Percentiles rank a stretch among this genome's conserved stretches.
Conservation (phyloP, 2,113 vertebrate species). For the Zapornia atra region DNA sequence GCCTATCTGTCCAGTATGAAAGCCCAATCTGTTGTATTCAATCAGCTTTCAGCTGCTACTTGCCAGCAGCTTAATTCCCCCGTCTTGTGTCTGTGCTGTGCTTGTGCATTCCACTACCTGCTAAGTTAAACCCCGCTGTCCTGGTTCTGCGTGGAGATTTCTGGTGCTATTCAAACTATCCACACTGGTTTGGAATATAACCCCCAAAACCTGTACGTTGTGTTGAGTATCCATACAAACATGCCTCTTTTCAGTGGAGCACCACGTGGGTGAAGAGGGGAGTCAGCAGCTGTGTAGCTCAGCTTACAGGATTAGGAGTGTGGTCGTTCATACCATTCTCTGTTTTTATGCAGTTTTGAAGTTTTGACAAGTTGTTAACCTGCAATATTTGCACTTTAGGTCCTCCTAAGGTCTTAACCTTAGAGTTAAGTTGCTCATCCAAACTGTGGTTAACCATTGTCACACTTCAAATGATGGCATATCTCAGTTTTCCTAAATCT, state of each 20-base stretch:
- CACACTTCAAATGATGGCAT: background rate
- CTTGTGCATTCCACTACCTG: constrained; percentile 64
- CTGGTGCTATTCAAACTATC: constrained; percentile 37
- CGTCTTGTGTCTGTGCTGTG: constrained; percentile 54
- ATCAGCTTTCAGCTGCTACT: constrained; percentile 57
- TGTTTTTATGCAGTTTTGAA: background rate
- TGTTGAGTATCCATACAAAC: background rate
- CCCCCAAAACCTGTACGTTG: background rate
- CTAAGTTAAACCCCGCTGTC: constrained; percentile 39
- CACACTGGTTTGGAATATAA: background rate
- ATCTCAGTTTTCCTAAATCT: background rate
- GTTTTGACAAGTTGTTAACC: background rate
- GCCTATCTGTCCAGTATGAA: constrained; percentile 59
- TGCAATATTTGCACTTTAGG: background rate
- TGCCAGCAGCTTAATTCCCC: constrained; percentile 63
- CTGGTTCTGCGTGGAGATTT: constrained; percentile 10
- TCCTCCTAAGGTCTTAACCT: too few species aligned
- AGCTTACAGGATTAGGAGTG: background rate
- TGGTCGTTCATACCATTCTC: background rate
- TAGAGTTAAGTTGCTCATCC: background rate
- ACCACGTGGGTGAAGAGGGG: background rate
- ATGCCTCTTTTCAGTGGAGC: background rate
- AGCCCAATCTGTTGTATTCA: constrained; percentile 68
- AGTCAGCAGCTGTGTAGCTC: background rate
- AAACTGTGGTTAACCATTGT: background rate